Evolutionary conservation across 2,888 invertebrate genomes (phyloP), one percentile per base, ranked within the genome.

Genomic region (Drosophila atripex): DNA sequence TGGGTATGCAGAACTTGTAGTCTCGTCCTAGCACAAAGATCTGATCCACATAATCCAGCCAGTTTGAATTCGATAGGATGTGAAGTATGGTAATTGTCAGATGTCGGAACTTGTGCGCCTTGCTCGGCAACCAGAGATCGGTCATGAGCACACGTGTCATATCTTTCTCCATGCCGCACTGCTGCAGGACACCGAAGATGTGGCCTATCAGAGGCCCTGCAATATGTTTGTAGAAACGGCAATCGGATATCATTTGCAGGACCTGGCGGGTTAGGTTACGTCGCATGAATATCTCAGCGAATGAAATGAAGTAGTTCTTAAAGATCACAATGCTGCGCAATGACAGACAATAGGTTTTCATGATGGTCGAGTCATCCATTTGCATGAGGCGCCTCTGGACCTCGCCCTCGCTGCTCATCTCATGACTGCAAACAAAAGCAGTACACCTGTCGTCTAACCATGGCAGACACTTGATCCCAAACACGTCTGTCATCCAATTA

Each of bases 391-490:
- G 50, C 2, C 64, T 55, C 23, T 53, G 63, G 0, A 86, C 58
- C 3, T 70, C 63, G 1, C 68, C 57, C n/a, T 46, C 23, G 6
- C 4, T 11, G 16, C 16, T 25, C 2, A 71, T 30, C 3, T 2
- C 7, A 11, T 84, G 85, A 25, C 73, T 56, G 46, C 86, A 86
- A 8, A 23, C 11, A 1, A 0, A 0, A 0, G 49, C 43, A 0
- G 0, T 0, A 23, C 86, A 86, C 1, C 6, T 4, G 1, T 49
- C 52, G 2, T 69, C 52, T 2, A 84, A 30, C 38, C 21, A 45
- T 0, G 0, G 9, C 51, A 54, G 58, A 50, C 86, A 86, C 5
- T 54, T 64, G 1, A 71, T 46, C 4, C 77, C 86, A 63, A 86
- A 80, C 1, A 71, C 21, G 0, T 46, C 28, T 6, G 3, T 16